phyloP scores from a whole-genome alignment of 2,113 vertebrate genomes.

The Gadus chalcogrammus region DNA sequence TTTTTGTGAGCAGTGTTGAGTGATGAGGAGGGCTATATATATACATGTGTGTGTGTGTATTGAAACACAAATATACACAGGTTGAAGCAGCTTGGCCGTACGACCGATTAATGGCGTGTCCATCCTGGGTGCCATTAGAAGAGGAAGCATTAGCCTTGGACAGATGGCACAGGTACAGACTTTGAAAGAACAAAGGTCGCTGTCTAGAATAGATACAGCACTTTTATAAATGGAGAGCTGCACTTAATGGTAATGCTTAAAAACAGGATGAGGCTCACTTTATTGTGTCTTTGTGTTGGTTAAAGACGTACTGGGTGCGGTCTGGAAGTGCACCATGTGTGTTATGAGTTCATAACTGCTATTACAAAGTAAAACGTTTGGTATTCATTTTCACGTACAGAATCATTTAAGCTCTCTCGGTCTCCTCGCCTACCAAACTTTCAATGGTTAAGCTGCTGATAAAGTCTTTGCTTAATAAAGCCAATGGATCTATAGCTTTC shows the following conservation, averaged over 20 bases:
- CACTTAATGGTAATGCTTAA: background rate
- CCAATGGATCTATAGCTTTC: background rate
- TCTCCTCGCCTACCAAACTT: constrained; percentile 15
- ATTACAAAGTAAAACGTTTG: background rate
- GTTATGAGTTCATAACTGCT: constrained; percentile 34
- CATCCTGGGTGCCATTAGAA: constrained; percentile 40
- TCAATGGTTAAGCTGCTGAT: background rate
- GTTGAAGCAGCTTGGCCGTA: constrained; percentile 39
- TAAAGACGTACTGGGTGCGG: background rate
- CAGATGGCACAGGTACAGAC: constrained; percentile 54
- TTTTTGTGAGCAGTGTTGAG: constrained; percentile 33
- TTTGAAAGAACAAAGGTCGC: constrained; percentile 36
- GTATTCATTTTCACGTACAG: background rate
- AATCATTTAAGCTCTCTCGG: background rate
- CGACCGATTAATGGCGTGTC: constrained; percentile 56
- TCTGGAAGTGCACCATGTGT: background rate
- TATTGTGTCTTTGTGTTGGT: constrained; percentile 17
- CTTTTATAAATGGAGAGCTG: constrained; percentile 1
- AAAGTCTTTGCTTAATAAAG: constrained; percentile 7
- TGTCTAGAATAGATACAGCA: constrained; percentile 22
- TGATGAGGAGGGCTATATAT: constrained; percentile 47
- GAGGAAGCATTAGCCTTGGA: constrained; percentile 50
- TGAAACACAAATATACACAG: too few species aligned
- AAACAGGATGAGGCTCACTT: background rate
- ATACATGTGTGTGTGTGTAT: constrained; percentile 16